These are phyloP conservation scores for Caranx ignobilis DNA, from an alignment of 2,113 vertebrate genomes.

Conservation along the genomic window DNA sequence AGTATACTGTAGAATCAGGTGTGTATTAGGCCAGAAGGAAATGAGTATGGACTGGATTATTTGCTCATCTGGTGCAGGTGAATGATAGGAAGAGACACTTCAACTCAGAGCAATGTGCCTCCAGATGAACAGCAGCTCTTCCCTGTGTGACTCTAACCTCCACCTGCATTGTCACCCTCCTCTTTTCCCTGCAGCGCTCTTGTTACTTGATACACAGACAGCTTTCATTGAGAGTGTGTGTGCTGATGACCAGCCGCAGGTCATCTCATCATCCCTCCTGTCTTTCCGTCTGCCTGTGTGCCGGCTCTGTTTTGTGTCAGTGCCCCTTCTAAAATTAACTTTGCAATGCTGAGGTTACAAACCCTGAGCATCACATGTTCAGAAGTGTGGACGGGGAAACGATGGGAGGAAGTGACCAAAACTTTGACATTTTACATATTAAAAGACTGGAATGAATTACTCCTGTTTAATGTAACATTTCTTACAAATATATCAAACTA, in stretches of 20 bases:
- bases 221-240: slow-evolving; percentile 14
- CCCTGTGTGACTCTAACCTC: not conserved
- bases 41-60: too few species aligned
- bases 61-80: not conserved
- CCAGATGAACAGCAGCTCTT: not conserved
- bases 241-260: not conserved
- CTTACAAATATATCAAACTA: not conserved
- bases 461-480: not conserved
- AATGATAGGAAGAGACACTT: not conserved
- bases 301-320: slow-evolving; percentile 2
- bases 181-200: not conserved
- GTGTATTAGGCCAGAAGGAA: too few species aligned
- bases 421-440: not conserved
- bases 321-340: slow-evolving; percentile 40
- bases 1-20: too few species aligned
- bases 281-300: not conserved
- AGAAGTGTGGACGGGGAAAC: not conserved
- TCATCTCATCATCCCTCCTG: slow-evolving; percentile 27
- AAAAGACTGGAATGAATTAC: not conserved
- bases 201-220: slow-evolving; percentile 20
- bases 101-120: not conserved
- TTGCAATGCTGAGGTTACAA: not conserved
- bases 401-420: not conserved
- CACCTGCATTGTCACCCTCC: slow-evolving; percentile 18
- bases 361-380: not conserved